Evolutionary conservation across 1,140 invertebrate genomes (phyloP).

Genomic region (Drosophila pruinosa): DNA sequence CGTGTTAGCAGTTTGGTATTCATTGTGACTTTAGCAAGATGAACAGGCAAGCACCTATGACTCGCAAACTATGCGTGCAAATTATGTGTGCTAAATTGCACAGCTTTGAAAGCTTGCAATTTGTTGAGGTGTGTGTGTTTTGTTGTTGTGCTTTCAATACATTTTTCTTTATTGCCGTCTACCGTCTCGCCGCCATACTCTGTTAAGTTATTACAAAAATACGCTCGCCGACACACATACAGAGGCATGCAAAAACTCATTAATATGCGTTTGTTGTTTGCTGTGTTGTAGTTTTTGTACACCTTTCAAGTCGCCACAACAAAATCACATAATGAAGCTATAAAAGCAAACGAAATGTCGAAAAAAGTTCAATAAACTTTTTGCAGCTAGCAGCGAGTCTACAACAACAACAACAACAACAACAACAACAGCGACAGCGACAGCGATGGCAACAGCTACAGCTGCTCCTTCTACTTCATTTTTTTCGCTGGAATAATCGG

Average conservation of each 20-base stretch:
- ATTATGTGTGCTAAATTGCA: constrained; percentile 12
- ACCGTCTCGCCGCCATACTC: not conserved
- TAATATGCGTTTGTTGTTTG: constrained; percentile 67
- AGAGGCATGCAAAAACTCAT: constrained; percentile 62
- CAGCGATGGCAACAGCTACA: not conserved
- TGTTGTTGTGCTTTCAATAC: constrained; percentile 26
- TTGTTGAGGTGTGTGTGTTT: constrained; percentile 13
- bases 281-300: constrained; percentile 47
- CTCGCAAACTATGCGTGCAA: constrained; percentile 10
- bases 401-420: not conserved
- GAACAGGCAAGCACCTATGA: not conserved
- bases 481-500: constrained; percentile 25
- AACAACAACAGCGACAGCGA: not conserved
- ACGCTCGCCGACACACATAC: constrained; percentile 9
- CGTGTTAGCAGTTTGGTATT: constrained; percentile 22
- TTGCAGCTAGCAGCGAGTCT: constrained; percentile 51
- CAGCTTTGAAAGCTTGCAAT: constrained; percentile 29
- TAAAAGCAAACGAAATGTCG: constrained; percentile 62
- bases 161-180: constrained; percentile 32
- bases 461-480: constrained; percentile 21
- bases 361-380: constrained; percentile 77
- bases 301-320: constrained; percentile 57
- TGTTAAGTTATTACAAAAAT: constrained; percentile 64
- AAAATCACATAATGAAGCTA: constrained; percentile 61
- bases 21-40: not conserved